Conservation (phyloP, 1,140 invertebrate species). For the Pseudomyrmex cubaensis region DNA sequence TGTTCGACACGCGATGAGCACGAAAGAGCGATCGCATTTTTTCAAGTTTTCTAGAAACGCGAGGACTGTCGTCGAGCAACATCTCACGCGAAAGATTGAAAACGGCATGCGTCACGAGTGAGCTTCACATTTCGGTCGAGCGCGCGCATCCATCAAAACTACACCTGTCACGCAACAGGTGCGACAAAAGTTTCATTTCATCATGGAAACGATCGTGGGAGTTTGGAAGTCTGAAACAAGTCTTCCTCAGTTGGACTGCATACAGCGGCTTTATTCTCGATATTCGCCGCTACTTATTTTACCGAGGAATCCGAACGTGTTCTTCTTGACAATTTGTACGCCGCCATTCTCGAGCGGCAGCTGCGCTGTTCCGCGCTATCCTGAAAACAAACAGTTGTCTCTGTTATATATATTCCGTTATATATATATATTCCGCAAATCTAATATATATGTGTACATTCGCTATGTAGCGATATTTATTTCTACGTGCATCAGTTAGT, state of each 20-base stretch:
- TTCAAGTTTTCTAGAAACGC: background rate
- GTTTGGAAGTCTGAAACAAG: background rate
- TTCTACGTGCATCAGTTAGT: background rate
- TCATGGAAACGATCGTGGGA: background rate
- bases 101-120: background rate
- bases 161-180: slow-evolving; percentile 64
- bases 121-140: background rate
- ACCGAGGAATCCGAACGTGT: slow-evolving; percentile 62
- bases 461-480: slow-evolving; percentile 8
- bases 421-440: slow-evolving; percentile 36
- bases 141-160: slow-evolving; percentile 16
- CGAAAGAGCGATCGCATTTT: background rate
- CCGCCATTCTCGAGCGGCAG: slow-evolving; percentile 48
- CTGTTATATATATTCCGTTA: slow-evolving; percentile 16
- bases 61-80: background rate
- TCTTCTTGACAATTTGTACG: slow-evolving; percentile 60
- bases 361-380: slow-evolving; percentile 30
- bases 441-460: background rate
- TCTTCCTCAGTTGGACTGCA: too few relatives aligned
- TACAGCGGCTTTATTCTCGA: slow-evolving; percentile 8
- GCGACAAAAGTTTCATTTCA: slow-evolving; percentile 36
- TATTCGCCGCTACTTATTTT: slow-evolving; percentile 55
- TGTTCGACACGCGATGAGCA: background rate
- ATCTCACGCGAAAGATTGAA: background rate
- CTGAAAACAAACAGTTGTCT: slow-evolving; percentile 55